Evolutionary conservation across 2,797 vertebrate species (phyloP).

Genomic region (Leontocebus nigricollis): DNA sequence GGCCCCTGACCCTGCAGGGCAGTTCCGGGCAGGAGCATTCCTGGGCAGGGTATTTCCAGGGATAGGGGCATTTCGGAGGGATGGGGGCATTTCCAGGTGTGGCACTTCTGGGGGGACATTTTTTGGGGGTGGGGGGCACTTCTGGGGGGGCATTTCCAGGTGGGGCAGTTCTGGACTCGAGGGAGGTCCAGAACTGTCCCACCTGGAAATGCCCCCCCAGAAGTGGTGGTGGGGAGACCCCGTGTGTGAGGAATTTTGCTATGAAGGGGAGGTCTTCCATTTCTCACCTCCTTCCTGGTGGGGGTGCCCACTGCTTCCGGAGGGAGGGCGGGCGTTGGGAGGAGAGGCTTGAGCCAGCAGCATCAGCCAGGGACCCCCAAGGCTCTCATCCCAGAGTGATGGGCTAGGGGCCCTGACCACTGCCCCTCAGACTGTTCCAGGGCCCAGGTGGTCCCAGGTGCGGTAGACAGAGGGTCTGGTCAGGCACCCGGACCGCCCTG

Average conservation of each 20-base stretch:
- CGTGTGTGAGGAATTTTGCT: fast-evolving
- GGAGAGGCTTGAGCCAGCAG: too few relatives aligned
- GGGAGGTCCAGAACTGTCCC: too few relatives aligned
- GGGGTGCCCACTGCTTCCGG: neutral
- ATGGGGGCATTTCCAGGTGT: too few relatives aligned
- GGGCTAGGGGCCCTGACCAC: neutral
- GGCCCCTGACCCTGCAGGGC: neutral
- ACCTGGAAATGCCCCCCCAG: too few relatives aligned
- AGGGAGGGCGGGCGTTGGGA: neutral
- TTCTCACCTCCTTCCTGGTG: neutral
- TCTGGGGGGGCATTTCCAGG: too few relatives aligned
- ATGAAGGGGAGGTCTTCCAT: fast-evolving
- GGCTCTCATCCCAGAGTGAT: neutral
- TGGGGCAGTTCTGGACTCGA: neutral
- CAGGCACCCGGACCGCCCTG: fast-evolving
- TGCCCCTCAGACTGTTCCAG: neutral
- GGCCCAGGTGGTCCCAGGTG: fast-evolving
- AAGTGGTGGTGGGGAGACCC: fast-evolving
- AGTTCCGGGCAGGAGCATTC: neutral
- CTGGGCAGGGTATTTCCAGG: neutral
- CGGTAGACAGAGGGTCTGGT: neutral
- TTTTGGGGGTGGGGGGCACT: too few relatives aligned
- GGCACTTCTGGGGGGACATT: too few relatives aligned
- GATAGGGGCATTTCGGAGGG: too few relatives aligned
- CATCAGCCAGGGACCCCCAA: neutral